Evolutionary conservation across 1,140 invertebrate species (phyloP).

Genomic region (Neodiprion pinetum): DNA sequence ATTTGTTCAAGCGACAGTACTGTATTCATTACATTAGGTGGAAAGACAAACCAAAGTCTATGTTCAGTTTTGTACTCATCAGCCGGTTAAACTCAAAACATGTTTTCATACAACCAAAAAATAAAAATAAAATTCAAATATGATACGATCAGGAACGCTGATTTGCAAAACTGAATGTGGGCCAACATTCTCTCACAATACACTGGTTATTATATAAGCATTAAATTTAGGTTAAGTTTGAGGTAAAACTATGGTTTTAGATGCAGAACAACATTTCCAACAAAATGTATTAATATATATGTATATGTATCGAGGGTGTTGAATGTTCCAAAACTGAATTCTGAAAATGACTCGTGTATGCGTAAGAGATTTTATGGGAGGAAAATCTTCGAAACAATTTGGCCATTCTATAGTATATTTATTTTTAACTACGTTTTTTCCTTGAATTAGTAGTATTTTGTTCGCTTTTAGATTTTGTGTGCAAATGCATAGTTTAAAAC

Average conservation of each 20-base stretch:
- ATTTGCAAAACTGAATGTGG: not conserved
- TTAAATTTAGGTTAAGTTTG: slow-evolving; percentile 1
- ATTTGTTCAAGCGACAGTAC: slow-evolving; percentile 3
- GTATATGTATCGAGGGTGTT: not conserved
- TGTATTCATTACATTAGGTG: not conserved
- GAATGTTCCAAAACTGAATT: slow-evolving; percentile 1
- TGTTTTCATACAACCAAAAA: not conserved
- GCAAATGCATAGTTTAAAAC: too few species aligned
- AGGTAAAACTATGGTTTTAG: not conserved
- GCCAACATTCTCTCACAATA: not conserved
- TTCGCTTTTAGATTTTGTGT: too few species aligned
- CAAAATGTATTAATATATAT: not conserved
- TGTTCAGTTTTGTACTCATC: not conserved
- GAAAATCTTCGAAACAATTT: not conserved
- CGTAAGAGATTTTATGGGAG: not conserved
- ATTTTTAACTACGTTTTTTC: not conserved
- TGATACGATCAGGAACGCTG: not conserved
- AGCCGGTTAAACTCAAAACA: not conserved
- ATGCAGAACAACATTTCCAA: not conserved
- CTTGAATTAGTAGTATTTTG: not conserved
- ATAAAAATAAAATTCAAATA: not conserved
- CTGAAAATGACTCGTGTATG: not conserved
- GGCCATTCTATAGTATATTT: not conserved
- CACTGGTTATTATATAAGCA: slow-evolving; percentile 5
- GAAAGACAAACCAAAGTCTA: not conserved